Conservation (phyloP, 2,797 vertebrate species). For the Typhlichthys eigenmanni region DNA sequence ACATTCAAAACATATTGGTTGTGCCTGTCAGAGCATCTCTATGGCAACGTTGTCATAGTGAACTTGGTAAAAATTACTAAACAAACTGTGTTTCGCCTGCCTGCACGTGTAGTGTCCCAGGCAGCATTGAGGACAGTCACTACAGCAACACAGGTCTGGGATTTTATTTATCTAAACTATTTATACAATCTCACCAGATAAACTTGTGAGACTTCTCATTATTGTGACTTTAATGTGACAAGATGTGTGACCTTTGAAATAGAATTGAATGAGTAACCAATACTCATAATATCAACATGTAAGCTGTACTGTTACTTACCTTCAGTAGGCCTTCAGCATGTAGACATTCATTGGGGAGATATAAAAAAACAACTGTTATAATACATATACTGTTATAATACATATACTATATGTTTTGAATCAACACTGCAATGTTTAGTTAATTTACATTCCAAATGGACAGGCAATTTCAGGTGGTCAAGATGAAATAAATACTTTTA, state of each 20-base stretch:
- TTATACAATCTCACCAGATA: neutral
- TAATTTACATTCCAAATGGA: too few species aligned
- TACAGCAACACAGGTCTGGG: constrained; percentile 18
- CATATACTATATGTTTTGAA: too few species aligned
- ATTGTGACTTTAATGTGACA: neutral
- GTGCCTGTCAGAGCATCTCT: constrained; percentile 46
- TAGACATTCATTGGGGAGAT: too few species aligned
- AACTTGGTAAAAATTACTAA: constrained; percentile 27
- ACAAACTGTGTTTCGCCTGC: constrained; percentile 60
- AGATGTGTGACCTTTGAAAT: too few species aligned
- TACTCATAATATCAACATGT: too few species aligned
- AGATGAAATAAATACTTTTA: neutral
- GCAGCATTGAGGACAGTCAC: constrained; percentile 1
- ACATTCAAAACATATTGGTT: neutral
- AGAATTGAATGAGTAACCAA: too few species aligned
- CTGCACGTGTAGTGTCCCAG: constrained; percentile 29
- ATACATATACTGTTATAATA: too few species aligned
- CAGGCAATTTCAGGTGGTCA: neutral
- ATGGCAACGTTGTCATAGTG: constrained; percentile 56
- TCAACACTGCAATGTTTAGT: too few species aligned
- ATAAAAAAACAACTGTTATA: too few species aligned
- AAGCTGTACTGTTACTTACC: too few species aligned
- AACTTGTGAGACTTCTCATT: neutral
- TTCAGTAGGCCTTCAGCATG: too few species aligned
- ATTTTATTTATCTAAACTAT: constrained; percentile 29